Base-by-base conservation (phyloP, 1,140 invertebrate genomes). In the Caenorhabditis brenneri region DNA sequence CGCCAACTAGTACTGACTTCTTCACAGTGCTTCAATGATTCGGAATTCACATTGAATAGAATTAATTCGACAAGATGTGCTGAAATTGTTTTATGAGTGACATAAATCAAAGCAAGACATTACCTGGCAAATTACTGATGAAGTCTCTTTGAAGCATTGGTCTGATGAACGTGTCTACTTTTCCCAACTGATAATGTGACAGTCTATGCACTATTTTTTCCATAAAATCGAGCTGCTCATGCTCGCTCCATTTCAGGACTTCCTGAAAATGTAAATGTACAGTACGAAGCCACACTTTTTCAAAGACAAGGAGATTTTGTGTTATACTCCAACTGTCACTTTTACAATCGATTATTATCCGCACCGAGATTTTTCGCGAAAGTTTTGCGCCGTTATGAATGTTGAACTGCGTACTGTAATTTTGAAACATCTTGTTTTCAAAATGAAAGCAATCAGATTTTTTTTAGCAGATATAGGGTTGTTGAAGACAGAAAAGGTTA, bases 81-180 rank as follows among this genome's bases (percentile, higher is more conserved):
- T 87, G 98, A 86, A 86, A 87, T 24, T 42, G 6, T 0, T 12
- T n/a, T 19, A 7, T 1, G 3, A 86, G 29, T 22, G 3, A 22
- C 3, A 12, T 15, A 10, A 16, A 42, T 15, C 39, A 7, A 83
- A 5, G 42, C 85, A 51, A 42, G 74, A n/a, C n/a, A n/a, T n/a
- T 69, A 88, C 89, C 79, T 39, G 97, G 97, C 91, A 99, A 93
- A 90, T 98, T 93, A 81, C 95, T 95, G 90, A 99, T 98, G 91
- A 99, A 99, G 92, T 99, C 97, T 89, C 98, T 93, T 92, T 99
- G 97, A 87, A 99, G 92, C 96, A 99, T 99, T 1, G 98, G 97
- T 91, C 97, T 97, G 81, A 99, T 94, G 92, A 95, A 99, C 29
- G 95, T 94, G 92, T 99, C 97, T 90, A 99, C 96, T 92, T 97